These are phyloP conservation scores for Pyrrhia umbra DNA, from an alignment of 2,888 invertebrate species.

Conservation along the genomic window DNA sequence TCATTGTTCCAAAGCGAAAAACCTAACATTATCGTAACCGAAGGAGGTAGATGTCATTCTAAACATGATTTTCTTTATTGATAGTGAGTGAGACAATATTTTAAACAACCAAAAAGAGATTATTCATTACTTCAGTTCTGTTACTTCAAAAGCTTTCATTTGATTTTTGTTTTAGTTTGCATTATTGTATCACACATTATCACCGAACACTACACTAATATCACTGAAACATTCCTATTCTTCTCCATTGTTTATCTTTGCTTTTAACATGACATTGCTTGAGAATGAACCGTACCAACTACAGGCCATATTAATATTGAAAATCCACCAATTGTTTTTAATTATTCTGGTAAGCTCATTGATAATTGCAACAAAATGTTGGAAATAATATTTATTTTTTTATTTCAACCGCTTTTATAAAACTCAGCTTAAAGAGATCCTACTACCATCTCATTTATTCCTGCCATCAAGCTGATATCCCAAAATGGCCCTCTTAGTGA, in stretches of 20 bases:
- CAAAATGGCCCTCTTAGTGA: no score
- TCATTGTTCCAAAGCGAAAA: slow-evolving; percentile 86
- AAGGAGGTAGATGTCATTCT: slow-evolving; percentile 85
- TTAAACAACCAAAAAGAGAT: background rate
- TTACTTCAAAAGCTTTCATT: background rate
- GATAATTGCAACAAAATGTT: background rate
- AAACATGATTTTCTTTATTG: slow-evolving; percentile 26
- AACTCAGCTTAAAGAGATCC: no score
- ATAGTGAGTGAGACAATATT: slow-evolving; percentile 57
- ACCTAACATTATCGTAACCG: slow-evolving; percentile 87
- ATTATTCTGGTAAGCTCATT: background rate
- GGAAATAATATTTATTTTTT: no score
- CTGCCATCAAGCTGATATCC: no score
- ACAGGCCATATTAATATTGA: slow-evolving; percentile 1
- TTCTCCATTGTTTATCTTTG: slow-evolving; percentile 34
- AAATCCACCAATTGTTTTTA: background rate
- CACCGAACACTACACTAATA: slow-evolving; percentile 51
- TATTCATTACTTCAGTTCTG: background rate
- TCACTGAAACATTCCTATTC: slow-evolving; percentile 41
- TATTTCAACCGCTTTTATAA: no score
- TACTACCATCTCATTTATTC: no score
- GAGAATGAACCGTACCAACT: slow-evolving; percentile 35
- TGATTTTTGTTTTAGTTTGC: slow-evolving; percentile 22
- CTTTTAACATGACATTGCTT: slow-evolving; percentile 56
- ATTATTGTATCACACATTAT: slow-evolving; percentile 61